These are phyloP conservation scores for Drosophila falleni DNA, from an alignment of 2,888 invertebrate species.

Conservation along the genomic window DNA sequence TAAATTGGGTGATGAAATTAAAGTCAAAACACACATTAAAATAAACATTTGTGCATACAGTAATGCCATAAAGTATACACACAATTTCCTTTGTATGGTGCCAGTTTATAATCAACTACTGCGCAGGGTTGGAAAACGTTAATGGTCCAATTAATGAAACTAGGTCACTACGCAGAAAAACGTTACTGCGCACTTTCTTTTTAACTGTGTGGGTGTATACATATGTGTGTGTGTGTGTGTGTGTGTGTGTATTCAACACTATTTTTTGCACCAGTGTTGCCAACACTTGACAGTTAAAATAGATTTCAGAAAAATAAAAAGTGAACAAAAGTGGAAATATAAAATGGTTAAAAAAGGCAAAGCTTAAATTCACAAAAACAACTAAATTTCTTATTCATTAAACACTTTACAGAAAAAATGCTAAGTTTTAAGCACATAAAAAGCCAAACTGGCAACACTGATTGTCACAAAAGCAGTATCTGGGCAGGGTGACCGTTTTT, in stretches of 20 bases:
- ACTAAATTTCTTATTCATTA: no score
- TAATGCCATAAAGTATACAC: background rate
- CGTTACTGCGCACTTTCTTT: constrained; percentile 45
- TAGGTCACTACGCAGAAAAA: constrained; percentile 56
- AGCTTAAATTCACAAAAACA: background rate
- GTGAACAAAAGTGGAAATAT: background rate
- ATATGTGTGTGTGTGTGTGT: background rate
- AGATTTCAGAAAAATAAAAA: background rate
- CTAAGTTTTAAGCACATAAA: no score
- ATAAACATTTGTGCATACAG: background rate
- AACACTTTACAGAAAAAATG: background rate
- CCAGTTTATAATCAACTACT: background rate
- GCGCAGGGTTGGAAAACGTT: background rate
- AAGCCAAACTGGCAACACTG: background rate
- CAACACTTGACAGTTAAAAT: background rate
- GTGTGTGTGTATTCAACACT: background rate
- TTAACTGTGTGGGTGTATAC: background rate
- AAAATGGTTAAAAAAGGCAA: constrained; percentile 2
- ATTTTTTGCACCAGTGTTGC: background rate
- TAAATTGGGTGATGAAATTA: constrained; percentile 34
- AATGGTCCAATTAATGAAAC: constrained; percentile 25
- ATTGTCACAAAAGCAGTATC: background rate
- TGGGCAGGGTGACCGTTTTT: background rate
- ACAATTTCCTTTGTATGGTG: background rate
- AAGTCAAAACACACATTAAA: background rate